These are phyloP conservation scores for Chironomus riparius DNA, from an alignment of 2,888 invertebrate species.

Conservation along the genomic window DNA sequence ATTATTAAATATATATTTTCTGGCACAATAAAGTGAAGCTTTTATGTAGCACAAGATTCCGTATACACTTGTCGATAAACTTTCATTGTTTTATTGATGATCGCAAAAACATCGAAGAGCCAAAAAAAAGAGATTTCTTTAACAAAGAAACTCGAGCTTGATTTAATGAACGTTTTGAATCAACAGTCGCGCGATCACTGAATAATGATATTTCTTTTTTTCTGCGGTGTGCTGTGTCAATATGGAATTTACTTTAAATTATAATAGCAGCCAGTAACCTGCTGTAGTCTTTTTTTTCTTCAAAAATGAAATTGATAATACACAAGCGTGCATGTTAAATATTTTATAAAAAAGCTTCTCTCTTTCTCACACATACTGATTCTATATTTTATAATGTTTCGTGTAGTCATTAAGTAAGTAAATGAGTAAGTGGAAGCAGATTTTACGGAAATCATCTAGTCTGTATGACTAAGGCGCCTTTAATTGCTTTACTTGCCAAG, in stretches of 20 bases:
- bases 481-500: too few species aligned
- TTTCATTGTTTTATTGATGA: background rate
- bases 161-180: background rate
- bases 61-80: background rate
- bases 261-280: constrained; percentile 8
- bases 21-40: too few species aligned
- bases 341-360: constrained; percentile 1
- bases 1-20: too few species aligned
- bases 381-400: background rate
- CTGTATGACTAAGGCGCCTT: too few species aligned
- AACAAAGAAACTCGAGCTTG: background rate
- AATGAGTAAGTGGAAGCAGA: too few species aligned
- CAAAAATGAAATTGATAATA: background rate
- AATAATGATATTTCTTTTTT: constrained; percentile 8
- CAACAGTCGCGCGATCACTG: constrained; percentile 23
- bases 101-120: background rate
- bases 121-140: background rate
- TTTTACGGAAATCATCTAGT: too few species aligned
- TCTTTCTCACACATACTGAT: background rate
- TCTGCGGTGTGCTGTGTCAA: background rate
- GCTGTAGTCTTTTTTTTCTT: background rate
- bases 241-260: constrained; percentile 20
- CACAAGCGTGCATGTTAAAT: background rate
- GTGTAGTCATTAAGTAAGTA: too few species aligned
- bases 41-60: too few species aligned